Base-by-base conservation (phyloP, 2,113 vertebrate genomes). In the Heliornis fulica region DNA sequence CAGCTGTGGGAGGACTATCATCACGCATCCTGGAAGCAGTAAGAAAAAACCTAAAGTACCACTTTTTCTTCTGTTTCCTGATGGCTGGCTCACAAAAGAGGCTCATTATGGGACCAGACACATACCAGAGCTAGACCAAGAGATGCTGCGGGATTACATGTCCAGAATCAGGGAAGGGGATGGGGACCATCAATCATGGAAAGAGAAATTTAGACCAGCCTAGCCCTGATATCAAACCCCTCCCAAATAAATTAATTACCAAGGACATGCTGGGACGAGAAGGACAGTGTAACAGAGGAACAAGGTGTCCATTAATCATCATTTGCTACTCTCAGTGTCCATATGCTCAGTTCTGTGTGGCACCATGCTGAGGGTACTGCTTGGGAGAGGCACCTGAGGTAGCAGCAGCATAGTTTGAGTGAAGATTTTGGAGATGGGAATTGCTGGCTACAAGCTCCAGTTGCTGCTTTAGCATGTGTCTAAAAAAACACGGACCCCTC, bases 231-330 rank as follows among this genome's bases (percentile, higher is more conserved):
- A 20, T 51, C 40, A 95, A 89, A 74, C 23, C 18, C 16, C 32
- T 78, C 50, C 61, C 71, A 41, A 70, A 96, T 63, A 83, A 89
- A 92, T 83, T 79, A 88, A 76, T 96, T 83, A 66, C 68, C 80
- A 95, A 86, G 89, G 76, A 93, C 65, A 43, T 4, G 20, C 60
- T 81, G 60, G 61, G 63, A 93, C 32, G 41, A 51, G 51, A 90
- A 95, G 86, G 64, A 86, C 85, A 54, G 71, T 31, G 54, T 93
- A 93, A 83, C n/a, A 86, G 31, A 82, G 40, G 31, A 36, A 71
- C 25, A 65, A 83, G n/a, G 61, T 80, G 65, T 69, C 72, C 94
- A 92, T 96, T 90, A 93, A 94, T 92, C 94, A 95, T 90, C 21
- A 76, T 95, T 93, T 96, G 78, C 82, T 72, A 65, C 45, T 86